These are phyloP conservation scores for Euura saliciscinereae DNA, from an alignment of 1,140 invertebrate species.

Conservation along the genomic window DNA sequence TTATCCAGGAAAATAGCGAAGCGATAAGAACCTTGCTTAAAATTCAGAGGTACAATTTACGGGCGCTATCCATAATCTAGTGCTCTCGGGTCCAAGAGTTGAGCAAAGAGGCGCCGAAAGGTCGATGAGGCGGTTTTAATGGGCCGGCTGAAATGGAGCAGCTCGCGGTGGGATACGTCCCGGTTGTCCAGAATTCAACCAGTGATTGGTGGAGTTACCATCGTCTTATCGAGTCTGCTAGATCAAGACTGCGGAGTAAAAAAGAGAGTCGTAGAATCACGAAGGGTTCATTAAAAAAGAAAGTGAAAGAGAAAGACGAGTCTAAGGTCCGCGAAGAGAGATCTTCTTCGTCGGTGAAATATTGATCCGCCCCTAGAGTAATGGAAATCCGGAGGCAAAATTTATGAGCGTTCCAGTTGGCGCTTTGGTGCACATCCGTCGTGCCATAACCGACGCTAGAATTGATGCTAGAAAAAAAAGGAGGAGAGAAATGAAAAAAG, in stretches of 20 bases:
- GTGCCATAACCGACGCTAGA: no score
- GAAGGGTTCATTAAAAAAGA: neutral
- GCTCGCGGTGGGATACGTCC: neutral
- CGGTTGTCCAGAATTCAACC: neutral
- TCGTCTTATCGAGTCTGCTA: neutral
- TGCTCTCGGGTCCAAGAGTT: neutral
- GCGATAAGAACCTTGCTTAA: neutral
- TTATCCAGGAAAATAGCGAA: no score
- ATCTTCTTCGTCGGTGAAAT: constrained; percentile 33
- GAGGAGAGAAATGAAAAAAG: no score
- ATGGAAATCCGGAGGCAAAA: constrained; percentile 49
- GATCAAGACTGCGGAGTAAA: neutral
- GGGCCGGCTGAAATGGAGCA: neutral
- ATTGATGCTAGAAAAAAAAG: no score
- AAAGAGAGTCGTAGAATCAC: neutral
- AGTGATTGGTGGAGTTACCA: neutral
- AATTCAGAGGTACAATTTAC: neutral
- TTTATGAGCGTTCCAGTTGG: constrained; percentile 42
- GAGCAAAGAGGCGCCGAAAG: neutral
- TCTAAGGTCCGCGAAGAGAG: neutral
- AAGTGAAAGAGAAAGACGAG: constrained; percentile 1
- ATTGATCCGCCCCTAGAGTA: constrained; percentile 44
- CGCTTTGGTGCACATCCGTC: neutral
- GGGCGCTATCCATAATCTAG: neutral
- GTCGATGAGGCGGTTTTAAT: neutral